Conservation (phyloP, 2,797 vertebrate species). For the Hapalemur alaotrensis region DNA sequence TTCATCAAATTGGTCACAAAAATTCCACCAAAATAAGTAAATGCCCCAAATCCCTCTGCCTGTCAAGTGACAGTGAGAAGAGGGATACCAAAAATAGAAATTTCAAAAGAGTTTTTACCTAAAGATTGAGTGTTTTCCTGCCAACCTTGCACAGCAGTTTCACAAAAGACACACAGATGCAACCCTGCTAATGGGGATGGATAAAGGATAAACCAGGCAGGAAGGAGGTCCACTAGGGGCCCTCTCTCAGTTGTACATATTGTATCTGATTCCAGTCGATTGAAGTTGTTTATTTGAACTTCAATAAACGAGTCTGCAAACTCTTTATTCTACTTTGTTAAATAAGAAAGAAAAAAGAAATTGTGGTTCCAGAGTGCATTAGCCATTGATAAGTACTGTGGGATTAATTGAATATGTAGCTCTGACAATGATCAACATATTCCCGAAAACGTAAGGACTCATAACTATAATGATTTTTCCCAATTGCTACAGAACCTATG, state of each 20-base stretch:
- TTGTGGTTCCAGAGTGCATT: neutral
- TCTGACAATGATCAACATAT: neutral
- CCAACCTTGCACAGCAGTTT: neutral
- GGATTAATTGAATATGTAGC: neutral
- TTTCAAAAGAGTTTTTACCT: neutral
- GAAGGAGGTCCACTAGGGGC: neutral
- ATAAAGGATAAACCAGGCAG: neutral
- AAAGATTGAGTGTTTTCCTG: neutral
- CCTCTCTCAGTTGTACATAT: fast-evolving
- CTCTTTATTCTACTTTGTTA: neutral
- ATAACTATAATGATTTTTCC: neutral
- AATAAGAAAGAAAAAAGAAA: neutral
- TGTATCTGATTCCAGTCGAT: neutral
- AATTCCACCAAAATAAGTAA: neutral
- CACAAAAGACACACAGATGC: neutral
- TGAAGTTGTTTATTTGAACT: neutral
- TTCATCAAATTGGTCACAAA: neutral
- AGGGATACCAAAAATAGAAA: neutral
- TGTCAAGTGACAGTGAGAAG: neutral
- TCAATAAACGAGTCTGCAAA: neutral
- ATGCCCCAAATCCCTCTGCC: neutral
- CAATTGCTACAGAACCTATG: neutral
- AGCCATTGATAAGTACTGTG: neutral
- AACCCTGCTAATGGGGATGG: neutral
- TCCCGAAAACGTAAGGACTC: neutral